Conservation (phyloP, 2,113 vertebrate species). For the Nettapus auritus region DNA sequence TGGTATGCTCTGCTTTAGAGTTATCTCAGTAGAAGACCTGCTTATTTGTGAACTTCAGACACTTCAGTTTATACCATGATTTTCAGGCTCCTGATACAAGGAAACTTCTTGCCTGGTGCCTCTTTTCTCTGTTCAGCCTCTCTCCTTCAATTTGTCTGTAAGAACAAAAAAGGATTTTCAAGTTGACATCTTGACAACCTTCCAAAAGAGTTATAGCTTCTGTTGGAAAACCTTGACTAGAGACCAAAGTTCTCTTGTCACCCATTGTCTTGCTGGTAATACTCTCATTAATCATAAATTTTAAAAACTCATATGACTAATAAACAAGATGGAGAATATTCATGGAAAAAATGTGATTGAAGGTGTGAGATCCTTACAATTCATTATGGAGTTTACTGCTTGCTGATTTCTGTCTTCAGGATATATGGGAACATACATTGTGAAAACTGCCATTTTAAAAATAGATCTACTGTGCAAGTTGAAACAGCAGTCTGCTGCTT, state of each 20-base stretch:
- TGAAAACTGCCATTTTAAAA: neutral
- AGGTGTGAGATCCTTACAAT: neutral
- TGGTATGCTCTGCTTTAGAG: rapidly evolving
- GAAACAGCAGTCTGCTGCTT: neutral
- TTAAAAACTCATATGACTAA: neutral
- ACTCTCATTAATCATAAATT: neutral
- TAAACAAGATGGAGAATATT: neutral
- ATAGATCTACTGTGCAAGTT: neutral
- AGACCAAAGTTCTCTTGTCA: neutral
- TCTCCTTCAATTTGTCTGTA: neutral
- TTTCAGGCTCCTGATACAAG: neutral
- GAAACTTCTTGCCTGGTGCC: neutral
- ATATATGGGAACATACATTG: neutral
- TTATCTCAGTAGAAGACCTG: neutral
- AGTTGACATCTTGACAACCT: neutral
- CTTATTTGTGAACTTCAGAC: neutral
- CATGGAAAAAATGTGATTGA: neutral
- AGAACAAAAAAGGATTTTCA: neutral
- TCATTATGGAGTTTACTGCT: neutral
- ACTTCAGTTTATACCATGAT: neutral
- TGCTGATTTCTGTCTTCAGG: neutral
- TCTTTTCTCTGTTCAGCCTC: neutral
- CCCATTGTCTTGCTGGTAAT: neutral
- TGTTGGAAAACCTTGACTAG: neutral
- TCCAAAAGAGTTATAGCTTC: neutral